Conservation (phyloP, 2,113 vertebrate species). For the Oophaga pumilio region DNA sequence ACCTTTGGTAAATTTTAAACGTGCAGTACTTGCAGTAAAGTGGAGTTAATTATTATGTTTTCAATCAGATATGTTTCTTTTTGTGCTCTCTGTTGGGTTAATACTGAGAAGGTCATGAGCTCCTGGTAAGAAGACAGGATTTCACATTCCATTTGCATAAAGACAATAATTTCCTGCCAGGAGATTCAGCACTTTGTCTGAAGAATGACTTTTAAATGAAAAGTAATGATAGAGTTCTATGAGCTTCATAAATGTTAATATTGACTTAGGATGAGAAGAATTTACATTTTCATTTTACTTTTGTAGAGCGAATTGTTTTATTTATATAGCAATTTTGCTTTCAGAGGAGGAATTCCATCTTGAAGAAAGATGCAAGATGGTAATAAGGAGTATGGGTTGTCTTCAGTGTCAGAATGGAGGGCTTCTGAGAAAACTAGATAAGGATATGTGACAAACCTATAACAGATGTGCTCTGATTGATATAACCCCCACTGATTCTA, state of each 20-base stretch:
- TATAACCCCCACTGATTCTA: no score
- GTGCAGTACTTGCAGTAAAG: neutral
- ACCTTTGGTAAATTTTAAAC: no score
- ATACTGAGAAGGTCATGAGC: neutral
- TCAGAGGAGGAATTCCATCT: neutral
- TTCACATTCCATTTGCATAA: conserved; percentile 7
- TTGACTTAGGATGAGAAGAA: neutral
- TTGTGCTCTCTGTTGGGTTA: neutral
- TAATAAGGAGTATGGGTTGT: neutral
- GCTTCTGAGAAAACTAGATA: neutral
- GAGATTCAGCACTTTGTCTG: neutral
- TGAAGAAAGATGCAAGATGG: neutral
- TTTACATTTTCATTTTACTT: neutral
- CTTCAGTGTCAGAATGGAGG: neutral
- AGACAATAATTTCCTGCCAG: conserved; percentile 2
- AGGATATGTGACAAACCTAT: neutral
- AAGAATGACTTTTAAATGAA: conserved; percentile 9
- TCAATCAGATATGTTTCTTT: neutral
- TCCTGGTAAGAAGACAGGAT: neutral
- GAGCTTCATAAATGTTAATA: conserved; percentile 27
- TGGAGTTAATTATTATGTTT: neutral
- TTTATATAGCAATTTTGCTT: neutral
- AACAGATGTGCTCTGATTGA: no score
- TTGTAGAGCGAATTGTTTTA: neutral
- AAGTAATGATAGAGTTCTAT: conserved; percentile 20